These are phyloP conservation scores for Merodon equestris DNA, from an alignment of 2,888 invertebrate species.

Conservation along the genomic window DNA sequence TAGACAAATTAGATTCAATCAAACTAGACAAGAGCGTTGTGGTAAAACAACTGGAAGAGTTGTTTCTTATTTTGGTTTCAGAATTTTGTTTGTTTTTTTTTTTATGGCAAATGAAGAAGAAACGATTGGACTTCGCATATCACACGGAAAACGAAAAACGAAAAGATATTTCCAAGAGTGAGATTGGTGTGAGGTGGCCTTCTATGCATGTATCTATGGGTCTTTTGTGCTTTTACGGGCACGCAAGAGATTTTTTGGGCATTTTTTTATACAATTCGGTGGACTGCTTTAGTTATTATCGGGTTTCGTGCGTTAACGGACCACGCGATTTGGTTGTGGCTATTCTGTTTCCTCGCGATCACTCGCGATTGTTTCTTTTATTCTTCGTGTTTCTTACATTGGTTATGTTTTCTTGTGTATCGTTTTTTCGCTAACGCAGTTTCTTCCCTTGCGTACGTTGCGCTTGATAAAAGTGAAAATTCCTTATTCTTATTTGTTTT, in stretches of 20 bases:
- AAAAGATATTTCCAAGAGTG: slow-evolving; percentile 28
- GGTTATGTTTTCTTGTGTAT: not conserved
- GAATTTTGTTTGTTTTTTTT: slow-evolving; percentile 6
- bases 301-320: slow-evolving; percentile 64
- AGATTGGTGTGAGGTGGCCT: slow-evolving; percentile 39
- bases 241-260: slow-evolving; percentile 52
- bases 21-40: slow-evolving; percentile 47
- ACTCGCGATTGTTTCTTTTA: slow-evolving; percentile 21
- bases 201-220: slow-evolving; percentile 39
- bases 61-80: slow-evolving; percentile 13
- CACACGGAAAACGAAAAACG: no score
- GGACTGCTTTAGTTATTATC: slow-evolving; percentile 66
- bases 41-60: slow-evolving; percentile 38
- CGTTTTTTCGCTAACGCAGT: not conserved
- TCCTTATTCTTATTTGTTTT: not conserved
- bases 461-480: not conserved
- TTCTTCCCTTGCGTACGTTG: not conserved
- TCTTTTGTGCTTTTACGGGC: slow-evolving; percentile 51
- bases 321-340: slow-evolving; percentile 10
- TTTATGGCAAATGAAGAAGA: slow-evolving; percentile 57
- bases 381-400: not conserved
- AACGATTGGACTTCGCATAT: slow-evolving; percentile 42
- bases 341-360: slow-evolving; percentile 10
- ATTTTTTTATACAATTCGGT: slow-evolving; percentile 45
- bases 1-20: slow-evolving; percentile 55